Base-by-base conservation (phyloP, 92 coral and sea anemone species). In the Actinernus sp. region DNA sequence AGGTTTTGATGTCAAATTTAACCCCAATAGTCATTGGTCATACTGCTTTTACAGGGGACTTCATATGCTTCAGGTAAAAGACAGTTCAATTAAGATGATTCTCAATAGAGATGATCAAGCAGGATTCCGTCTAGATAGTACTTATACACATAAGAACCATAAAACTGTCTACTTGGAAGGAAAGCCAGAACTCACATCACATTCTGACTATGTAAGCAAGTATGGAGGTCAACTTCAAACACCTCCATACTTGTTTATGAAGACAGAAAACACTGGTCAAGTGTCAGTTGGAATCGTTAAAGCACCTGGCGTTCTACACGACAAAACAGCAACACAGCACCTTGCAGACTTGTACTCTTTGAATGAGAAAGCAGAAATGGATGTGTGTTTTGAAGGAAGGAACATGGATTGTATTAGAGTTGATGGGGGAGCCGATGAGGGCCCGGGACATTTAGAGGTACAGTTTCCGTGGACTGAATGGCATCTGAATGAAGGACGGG, bases 11-110 rank as follows among this genome's bases (percentile, higher is more conserved):
- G 58, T 18, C 58, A 51, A 51, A 51, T 51, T 51, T 11, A 51
- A 77, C 30, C 84, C 84, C 14, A 54, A 77, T 28, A 57, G 78
- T 68, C 84, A 48, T 68, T 56, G 78, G 69, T 58, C 78, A 26
- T 44, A 68, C 46, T 9, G 44, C 22, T 57, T 78, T 17, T 58
- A 78, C 59, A 68, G 68, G 13, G 85, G 79, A 2, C 79, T 78
- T 36, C 70, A 78, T 26, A 23, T 13, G 36, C 58, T 58, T 22
- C 79, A 45, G 58, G 24, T 68, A 12, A 29, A 39, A 63, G 73
- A 71, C 49, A 68, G 61, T 0, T 31, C 18, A 24, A 61, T 58
- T 44, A 72, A 72, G 56, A 10, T 76, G 8, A 55, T 57, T 12
- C 19, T 70, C 0, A 70, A 70, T 17, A 9, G 58, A 30, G 77